Evolutionary conservation across 2,888 invertebrate genomes (phyloP).

Genomic region (Morinoia aosen): DNA sequence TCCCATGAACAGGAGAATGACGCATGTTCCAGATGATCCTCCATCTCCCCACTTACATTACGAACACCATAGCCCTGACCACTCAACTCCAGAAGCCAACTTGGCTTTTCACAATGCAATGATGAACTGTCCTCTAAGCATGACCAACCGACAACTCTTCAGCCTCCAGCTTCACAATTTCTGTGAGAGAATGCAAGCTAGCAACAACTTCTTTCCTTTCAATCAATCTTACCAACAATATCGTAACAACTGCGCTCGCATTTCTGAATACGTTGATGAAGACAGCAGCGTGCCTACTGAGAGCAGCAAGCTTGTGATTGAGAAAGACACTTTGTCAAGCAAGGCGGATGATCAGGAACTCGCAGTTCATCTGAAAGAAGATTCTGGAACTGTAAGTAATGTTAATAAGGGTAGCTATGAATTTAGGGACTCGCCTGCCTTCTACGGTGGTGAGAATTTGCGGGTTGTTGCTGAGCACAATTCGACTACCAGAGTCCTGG

Average conservation of each 20-base stretch:
- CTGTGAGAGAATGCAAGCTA: constrained; percentile 49
- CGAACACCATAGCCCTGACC: constrained; percentile 14
- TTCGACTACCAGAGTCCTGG: too few species aligned
- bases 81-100: neutral
- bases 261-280: neutral
- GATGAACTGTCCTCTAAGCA: constrained; percentile 26
- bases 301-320: neutral
- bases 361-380: neutral
- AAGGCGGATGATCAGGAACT: neutral
- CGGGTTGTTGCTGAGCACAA: neutral
- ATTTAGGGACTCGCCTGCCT: neutral
- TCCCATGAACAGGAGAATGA: neutral
- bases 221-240: constrained; percentile 31
- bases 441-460: neutral
- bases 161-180: constrained; percentile 39
- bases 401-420: neutral
- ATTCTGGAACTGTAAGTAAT: neutral
- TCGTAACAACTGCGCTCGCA: constrained; percentile 14
- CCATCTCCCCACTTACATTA: neutral
- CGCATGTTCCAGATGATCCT: neutral
- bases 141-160: constrained; percentile 46
- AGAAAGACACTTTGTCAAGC: neutral
- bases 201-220: constrained; percentile 29
- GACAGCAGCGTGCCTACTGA: neutral
- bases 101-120: constrained; percentile 50